Evolutionary conservation across 2,113 vertebrate species (phyloP).

Genomic region (Antigone vipio): DNA sequence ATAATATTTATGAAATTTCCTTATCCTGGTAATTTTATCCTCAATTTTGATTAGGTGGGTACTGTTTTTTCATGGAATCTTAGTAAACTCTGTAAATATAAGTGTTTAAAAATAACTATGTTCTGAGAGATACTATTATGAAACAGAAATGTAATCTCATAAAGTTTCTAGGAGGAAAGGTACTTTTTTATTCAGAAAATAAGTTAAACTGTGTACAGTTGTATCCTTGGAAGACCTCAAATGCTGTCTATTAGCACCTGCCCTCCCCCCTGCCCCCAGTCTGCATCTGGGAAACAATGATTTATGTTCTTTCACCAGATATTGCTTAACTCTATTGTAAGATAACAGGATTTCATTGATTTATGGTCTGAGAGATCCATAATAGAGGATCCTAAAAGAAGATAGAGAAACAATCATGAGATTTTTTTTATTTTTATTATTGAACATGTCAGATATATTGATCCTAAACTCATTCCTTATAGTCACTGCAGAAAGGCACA

Average conservation of each 20-base stretch:
- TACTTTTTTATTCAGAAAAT: background rate
- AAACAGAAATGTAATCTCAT: background rate
- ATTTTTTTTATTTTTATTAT: background rate
- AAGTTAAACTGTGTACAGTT: background rate
- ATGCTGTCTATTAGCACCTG: background rate
- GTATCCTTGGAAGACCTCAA: background rate
- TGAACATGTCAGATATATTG: background rate
- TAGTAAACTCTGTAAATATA: background rate
- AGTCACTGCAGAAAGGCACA: background rate
- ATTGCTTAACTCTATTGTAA: background rate
- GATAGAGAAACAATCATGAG: background rate
- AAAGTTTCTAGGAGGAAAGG: background rate
- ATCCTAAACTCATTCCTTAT: background rate
- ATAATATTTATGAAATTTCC: background rate
- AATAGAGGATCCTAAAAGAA: background rate
- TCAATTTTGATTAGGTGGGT: background rate
- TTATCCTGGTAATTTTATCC: background rate
- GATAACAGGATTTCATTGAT: background rate
- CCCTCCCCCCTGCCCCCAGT: accelerated
- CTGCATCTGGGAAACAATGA: background rate
- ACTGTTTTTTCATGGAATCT: background rate
- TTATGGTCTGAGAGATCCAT: background rate
- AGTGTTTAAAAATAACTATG: background rate
- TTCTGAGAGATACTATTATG: background rate
- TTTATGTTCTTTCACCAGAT: background rate